A percentile compares a stretch with the other conserved stretches of the same genome.
Conservation (phyloP, 2,113 vertebrate genomes). For the Scartelaos histophorus region DNA sequence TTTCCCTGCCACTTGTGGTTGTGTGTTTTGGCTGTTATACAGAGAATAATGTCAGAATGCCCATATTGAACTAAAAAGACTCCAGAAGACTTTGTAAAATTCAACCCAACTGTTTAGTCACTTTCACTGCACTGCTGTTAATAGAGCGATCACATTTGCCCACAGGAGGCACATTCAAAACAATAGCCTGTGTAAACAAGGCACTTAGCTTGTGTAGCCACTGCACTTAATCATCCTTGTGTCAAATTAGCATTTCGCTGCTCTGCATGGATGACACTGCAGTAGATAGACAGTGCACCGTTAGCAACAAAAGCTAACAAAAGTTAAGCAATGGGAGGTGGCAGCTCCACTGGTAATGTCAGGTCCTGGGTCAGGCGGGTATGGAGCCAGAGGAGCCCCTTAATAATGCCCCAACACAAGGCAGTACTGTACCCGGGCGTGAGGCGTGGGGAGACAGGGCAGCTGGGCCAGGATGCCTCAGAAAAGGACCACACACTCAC, state of each 20-base stretch:
- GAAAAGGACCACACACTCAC: conserved; percentile 51
- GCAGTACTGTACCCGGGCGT: conserved; percentile 52
- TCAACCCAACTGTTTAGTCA: background rate
- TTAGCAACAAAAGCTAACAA: conserved; percentile 53
- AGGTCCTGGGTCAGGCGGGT: conserved; percentile 65
- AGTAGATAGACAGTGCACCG: conserved; percentile 44
- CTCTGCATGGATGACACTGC: conserved; percentile 41
- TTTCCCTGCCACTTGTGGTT: background rate
- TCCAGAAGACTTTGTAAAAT: background rate
- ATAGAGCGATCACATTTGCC: conserved; percentile 55
- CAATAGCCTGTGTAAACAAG: conserved; percentile 61
- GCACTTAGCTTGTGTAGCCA: conserved; percentile 43
- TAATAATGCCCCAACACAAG: conserved; percentile 60
- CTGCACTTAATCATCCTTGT: conserved; percentile 71
- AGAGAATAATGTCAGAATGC: background rate
- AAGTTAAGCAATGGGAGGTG: conserved; percentile 51
- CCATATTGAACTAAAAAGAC: background rate
- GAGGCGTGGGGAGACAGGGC: conserved; percentile 30
- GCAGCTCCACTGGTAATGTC: conserved; percentile 61
- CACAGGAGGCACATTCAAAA: conserved; percentile 53
- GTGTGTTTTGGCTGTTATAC: background rate
- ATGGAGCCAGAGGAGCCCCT: conserved; percentile 58
- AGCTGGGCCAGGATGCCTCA: conserved; percentile 39
- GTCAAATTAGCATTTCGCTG: conserved; percentile 65
- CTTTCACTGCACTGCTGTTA: conserved; percentile 41